Conservation (phyloP, 2,888 invertebrate genomes). For the Drosophila paracracens region DNA sequence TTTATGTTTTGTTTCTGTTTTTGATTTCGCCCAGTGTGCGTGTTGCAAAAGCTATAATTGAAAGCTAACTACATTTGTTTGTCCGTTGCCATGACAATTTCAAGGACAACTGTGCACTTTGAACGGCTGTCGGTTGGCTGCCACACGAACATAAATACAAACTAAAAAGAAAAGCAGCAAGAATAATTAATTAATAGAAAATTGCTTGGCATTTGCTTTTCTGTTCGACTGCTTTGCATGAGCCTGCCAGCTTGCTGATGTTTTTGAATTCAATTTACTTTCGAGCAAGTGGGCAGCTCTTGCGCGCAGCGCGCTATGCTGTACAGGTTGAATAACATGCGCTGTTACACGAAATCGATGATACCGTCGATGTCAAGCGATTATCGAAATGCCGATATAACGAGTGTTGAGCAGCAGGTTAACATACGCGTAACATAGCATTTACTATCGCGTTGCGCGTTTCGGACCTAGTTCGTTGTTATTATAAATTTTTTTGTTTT, state of each 20-base stretch:
- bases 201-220: conserved; percentile 16
- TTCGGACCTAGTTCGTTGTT: conserved; percentile 37
- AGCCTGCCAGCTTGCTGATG: conserved; percentile 30
- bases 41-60: conserved; percentile 19
- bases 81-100: conserved; percentile 50
- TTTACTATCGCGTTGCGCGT: conserved; percentile 52
- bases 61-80: conserved; percentile 45
- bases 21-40: conserved; percentile 4
- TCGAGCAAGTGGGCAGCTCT: conserved; percentile 41
- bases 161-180: not conserved
- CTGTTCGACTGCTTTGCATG: not conserved
- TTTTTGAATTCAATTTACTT: conserved; percentile 45
- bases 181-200: not conserved
- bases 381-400: conserved; percentile 14
- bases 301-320: conserved; percentile 25
- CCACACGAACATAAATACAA: not conserved
- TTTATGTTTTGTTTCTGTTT: not conserved
- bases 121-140: not conserved
- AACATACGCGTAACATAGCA: conserved; percentile 32
- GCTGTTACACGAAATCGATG: conserved; percentile 10
- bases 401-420: conserved; percentile 4
- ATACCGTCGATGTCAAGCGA: too few species aligned
- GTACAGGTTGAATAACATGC: conserved; percentile 3
- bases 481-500: conserved; percentile 54
- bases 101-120: conserved; percentile 17